These are phyloP conservation scores for Serrognathus titanus DNA, from an alignment of 2,888 invertebrate genomes.

Conservation along the genomic window DNA sequence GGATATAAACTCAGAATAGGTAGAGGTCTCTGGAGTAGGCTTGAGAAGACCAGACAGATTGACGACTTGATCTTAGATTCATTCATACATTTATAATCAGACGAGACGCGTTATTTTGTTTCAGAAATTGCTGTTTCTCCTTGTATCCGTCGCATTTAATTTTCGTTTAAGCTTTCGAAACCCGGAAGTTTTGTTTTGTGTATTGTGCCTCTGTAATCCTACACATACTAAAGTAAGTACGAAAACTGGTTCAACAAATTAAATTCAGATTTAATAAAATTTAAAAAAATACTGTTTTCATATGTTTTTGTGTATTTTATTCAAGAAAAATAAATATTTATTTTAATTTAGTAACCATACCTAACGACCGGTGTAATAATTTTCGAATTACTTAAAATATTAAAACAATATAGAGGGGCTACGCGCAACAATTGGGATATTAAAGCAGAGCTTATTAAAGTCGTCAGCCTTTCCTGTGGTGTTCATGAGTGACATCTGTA, in stretches of 20 bases:
- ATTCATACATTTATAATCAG: slow-evolving; percentile 2
- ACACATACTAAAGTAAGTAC: neutral
- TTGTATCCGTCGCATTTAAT: neutral
- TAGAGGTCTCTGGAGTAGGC: slow-evolving; percentile 23
- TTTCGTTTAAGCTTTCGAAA: neutral
- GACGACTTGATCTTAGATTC: slow-evolving; percentile 22
- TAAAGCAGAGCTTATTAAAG: neutral
- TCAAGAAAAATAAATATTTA: no score
- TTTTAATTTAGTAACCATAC: no score
- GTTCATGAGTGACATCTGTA: neutral
- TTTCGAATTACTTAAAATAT: no score
- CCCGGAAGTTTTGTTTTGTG: neutral
- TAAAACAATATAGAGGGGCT: no score
- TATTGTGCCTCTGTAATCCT: neutral
- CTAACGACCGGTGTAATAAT: no score
- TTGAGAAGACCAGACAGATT: slow-evolving; percentile 30
- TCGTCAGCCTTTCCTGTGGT: neutral
- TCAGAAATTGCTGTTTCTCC: neutral
- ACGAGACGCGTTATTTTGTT: neutral
- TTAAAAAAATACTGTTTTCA: no score
- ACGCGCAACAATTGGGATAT: no score
- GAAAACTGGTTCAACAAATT: neutral
- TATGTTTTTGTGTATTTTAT: no score
- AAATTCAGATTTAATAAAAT: no score
- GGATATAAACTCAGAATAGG: slow-evolving; percentile 36